phyloP scores from a whole-genome alignment of 2,888 invertebrate genomes.

The Rhabditophanes sp. region DNA sequence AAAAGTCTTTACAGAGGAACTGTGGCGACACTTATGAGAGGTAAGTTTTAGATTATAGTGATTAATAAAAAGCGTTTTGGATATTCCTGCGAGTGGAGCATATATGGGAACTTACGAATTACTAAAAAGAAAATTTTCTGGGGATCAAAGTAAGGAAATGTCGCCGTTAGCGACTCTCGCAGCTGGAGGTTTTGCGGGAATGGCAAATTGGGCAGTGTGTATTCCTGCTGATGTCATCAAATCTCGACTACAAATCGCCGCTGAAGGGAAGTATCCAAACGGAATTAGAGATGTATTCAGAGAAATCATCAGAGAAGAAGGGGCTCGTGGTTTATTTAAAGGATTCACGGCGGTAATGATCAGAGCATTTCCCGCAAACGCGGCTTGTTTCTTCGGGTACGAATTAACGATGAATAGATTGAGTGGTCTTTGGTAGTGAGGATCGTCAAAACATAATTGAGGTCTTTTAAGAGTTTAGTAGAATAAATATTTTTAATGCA shows the following conservation, averaged over 20 bases:
- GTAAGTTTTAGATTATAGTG: constrained; percentile 43
- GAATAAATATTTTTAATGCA: too few relatives aligned
- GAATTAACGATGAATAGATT: constrained; percentile 62
- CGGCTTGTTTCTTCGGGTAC: constrained; percentile 93
- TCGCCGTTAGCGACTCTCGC: constrained; percentile 54
- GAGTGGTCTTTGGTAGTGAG: too few relatives aligned
- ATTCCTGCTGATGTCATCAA: constrained; percentile 98
- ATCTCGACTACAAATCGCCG: constrained; percentile 89
- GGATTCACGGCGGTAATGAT: constrained; percentile 91
- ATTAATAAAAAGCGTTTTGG: too few relatives aligned
- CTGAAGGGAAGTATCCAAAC: constrained; percentile 77
- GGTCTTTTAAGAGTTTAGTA: too few relatives aligned
- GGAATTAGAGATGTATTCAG: constrained; percentile 78
- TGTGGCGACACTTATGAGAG: constrained; percentile 63
- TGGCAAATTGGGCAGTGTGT: constrained; percentile 81
- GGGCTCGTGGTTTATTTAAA: constrained; percentile 72
- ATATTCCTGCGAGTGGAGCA: constrained; percentile 93
- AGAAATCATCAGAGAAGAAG: constrained; percentile 71
- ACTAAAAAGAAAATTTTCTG: constrained; percentile 61
- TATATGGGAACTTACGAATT: constrained; percentile 93
- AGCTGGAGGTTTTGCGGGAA: constrained; percentile 89
- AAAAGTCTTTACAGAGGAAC: constrained; percentile 80
- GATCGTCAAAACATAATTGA: too few relatives aligned
- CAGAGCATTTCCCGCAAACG: constrained; percentile 94
- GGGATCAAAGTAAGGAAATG: constrained; percentile 23